phyloP scores from a whole-genome alignment of 2,888 invertebrate species.

The Cheilosia variabilis region DNA sequence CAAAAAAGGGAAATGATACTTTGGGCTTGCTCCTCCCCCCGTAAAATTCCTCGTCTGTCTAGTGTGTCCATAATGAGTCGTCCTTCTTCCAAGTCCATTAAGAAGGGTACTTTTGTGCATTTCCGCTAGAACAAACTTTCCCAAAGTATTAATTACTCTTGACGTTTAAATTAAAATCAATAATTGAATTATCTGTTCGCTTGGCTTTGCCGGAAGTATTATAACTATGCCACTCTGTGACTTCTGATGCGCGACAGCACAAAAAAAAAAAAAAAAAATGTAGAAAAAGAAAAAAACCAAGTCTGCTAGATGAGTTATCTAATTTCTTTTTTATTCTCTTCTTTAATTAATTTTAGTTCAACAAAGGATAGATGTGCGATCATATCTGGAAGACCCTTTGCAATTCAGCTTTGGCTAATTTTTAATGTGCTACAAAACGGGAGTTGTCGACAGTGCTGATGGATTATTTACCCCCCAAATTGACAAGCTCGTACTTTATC shows the following conservation, averaged over 20 bases:
- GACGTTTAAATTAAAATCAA: too few relatives aligned
- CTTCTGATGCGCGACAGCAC: slow-evolving; percentile 25
- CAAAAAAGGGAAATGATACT: neutral
- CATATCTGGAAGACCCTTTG: neutral
- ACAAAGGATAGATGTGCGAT: neutral
- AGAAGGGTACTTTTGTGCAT: slow-evolving; percentile 60
- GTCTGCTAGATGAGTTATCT: slow-evolving; percentile 26
- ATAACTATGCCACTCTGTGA: slow-evolving; percentile 24
- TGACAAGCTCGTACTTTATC: slow-evolving; percentile 1
- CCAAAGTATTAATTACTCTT: slow-evolving; percentile 50
- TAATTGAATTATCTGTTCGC: slow-evolving; percentile 37
- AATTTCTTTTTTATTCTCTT: neutral
- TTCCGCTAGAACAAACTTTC: slow-evolving; percentile 35
- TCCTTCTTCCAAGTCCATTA: slow-evolving; percentile 40
- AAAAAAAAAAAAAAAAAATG: neutral
- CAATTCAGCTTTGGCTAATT: slow-evolving; percentile 23
- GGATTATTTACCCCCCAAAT: slow-evolving; percentile 25
- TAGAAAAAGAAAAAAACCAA: neutral
- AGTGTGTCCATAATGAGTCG: slow-evolving; percentile 33
- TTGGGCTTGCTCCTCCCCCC: too few relatives aligned
- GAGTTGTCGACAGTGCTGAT: slow-evolving; percentile 9
- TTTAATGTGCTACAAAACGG: slow-evolving; percentile 7
- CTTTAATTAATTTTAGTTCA: slow-evolving; percentile 23
- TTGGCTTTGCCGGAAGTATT: slow-evolving; percentile 7
- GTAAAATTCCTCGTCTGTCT: neutral